phyloP scores from a whole-genome alignment of 2,797 vertebrate species.

The Urosaurus nigricauda region DNA sequence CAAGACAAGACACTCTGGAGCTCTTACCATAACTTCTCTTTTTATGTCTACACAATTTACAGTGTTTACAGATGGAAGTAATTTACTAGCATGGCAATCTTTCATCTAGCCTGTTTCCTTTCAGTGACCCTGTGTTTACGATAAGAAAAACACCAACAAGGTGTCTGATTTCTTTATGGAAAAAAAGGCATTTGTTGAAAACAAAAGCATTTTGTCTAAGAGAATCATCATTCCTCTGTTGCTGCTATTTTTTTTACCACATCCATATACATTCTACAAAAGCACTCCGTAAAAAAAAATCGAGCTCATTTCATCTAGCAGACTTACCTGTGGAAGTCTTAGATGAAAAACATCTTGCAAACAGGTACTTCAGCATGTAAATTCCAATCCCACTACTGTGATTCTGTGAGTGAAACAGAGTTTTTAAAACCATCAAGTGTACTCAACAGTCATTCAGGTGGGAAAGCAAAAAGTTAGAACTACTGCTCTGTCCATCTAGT shows the following conservation, averaged over 20 bases:
- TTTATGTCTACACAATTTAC: constrained; percentile 79
- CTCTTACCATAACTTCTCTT: constrained; percentile 78
- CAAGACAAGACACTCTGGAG: constrained; percentile 78
- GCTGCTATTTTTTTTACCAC: constrained; percentile 66
- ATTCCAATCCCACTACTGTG: background rate
- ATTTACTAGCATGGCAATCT: constrained; percentile 79
- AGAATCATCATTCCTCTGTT: constrained; percentile 71
- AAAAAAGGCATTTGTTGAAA: constrained; percentile 79
- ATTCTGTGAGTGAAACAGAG: too few species aligned
- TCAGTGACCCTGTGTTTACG: constrained; percentile 81
- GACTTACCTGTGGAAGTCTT: background rate
- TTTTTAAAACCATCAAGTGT: background rate
- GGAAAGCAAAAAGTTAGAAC: background rate
- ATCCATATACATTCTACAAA: constrained; percentile 69
- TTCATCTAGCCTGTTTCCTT: constrained; percentile 79
- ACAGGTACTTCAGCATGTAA: background rate
- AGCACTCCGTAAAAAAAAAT: constrained; percentile 63
- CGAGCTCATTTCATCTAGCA: constrained; percentile 17
- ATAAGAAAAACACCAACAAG: constrained; percentile 81
- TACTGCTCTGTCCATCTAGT: too few species aligned
- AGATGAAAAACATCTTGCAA: background rate
- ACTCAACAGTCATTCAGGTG: too few species aligned
- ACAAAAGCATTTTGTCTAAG: constrained; percentile 76
- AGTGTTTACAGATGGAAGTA: constrained; percentile 80
- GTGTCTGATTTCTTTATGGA: constrained; percentile 80